Conservation (phyloP, 2,888 invertebrate species). For the Apodemia mormo region DNA sequence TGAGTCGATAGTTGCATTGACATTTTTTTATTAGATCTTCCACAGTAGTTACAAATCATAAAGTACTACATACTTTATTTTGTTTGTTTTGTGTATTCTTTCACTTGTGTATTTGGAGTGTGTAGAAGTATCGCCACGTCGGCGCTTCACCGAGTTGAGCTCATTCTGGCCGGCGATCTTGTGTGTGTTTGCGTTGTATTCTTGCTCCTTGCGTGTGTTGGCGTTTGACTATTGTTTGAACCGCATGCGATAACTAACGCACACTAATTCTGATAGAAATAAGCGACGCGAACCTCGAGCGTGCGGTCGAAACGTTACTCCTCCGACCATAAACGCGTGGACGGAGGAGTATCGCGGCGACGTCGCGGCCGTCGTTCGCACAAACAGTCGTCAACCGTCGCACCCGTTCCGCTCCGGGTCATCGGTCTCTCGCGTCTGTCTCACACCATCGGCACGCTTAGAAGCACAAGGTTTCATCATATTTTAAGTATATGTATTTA, state of each 20-base stretch:
- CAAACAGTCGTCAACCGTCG: constrained; percentile 57
- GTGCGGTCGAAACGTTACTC: constrained; percentile 44
- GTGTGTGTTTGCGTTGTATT: constrained; percentile 73
- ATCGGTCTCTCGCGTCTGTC: constrained; percentile 42
- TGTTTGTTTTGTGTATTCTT: constrained; percentile 44
- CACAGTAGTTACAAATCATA: constrained; percentile 12
- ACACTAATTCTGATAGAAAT: constrained; percentile 22
- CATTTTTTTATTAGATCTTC: neutral
- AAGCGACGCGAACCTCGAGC: constrained; percentile 10
- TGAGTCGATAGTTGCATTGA: neutral
- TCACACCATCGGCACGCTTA: constrained; percentile 54
- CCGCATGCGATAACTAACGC: constrained; percentile 50
- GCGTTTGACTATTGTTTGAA: constrained; percentile 63
- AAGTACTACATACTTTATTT: constrained; percentile 22
- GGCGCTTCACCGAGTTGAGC: constrained; percentile 52
- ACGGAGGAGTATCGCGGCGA: constrained; percentile 45
- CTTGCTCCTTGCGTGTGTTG: constrained; percentile 58
- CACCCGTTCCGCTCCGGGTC: constrained; percentile 39
- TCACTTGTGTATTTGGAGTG: constrained; percentile 64
- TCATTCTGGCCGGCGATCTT: constrained; percentile 79
- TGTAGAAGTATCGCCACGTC: constrained; percentile 54
- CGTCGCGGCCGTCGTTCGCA: constrained; percentile 44
- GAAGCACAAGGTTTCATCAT: constrained; percentile 30
- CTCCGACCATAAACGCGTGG: constrained; percentile 54
- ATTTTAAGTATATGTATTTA: constrained; percentile 28